phyloP scores from a whole-genome alignment of 2,888 invertebrate species.

The Nomada ferruginata region DNA sequence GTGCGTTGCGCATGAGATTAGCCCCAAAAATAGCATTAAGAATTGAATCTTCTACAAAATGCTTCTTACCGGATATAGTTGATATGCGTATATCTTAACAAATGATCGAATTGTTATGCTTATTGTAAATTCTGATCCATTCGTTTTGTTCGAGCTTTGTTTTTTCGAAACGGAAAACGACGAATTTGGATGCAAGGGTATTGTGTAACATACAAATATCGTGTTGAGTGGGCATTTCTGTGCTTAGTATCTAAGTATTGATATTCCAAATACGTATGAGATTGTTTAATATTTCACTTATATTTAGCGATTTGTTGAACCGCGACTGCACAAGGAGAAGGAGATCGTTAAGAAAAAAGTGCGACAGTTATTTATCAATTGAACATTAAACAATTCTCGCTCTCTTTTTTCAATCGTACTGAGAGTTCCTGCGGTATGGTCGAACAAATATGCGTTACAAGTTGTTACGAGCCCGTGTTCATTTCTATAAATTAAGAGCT shows the following conservation, averaged over 20 bases:
- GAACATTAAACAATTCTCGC: constrained; percentile 11
- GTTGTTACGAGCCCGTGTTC: constrained; percentile 59
- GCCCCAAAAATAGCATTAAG: constrained; percentile 2
- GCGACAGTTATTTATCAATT: constrained; percentile 25
- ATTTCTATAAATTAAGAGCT: constrained; percentile 70
- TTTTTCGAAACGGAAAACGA: background rate
- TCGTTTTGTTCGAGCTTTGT: background rate
- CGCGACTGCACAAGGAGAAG: constrained; percentile 1
- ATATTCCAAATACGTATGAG: constrained; percentile 11
- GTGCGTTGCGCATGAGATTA: background rate
- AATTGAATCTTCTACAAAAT: background rate
- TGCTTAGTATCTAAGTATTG: constrained; percentile 40
- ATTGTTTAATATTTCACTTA: constrained; percentile 33
- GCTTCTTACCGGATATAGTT: constrained; percentile 17
- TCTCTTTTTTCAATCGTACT: constrained; percentile 53
- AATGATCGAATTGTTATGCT: constrained; percentile 5
- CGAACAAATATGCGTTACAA: too few relatives aligned
- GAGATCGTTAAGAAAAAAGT: background rate
- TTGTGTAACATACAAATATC: constrained; percentile 32
- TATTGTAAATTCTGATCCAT: background rate
- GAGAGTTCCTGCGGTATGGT: constrained; percentile 72
- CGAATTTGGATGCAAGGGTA: background rate
- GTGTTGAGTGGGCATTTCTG: constrained; percentile 9
- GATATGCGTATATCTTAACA: constrained; percentile 23
- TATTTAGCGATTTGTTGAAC: constrained; percentile 15